phyloP scores from a whole-genome alignment of 2,888 invertebrate species.

The Napeogenes inachia region DNA sequence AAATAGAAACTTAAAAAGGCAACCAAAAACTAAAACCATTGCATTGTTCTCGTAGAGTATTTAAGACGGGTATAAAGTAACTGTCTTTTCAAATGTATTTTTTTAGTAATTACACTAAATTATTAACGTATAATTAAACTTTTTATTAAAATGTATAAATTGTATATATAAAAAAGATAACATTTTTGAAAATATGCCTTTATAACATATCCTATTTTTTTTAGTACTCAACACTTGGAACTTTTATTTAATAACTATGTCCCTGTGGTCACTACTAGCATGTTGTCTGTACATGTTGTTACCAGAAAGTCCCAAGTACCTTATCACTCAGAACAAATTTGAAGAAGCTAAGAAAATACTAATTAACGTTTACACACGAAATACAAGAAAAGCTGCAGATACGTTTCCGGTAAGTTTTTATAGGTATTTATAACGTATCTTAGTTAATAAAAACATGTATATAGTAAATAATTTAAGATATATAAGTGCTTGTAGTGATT shows the following conservation, averaged over 20 bases:
- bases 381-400: slow-evolving; percentile 51
- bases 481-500: background rate
- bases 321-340: slow-evolving; percentile 53
- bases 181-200: too few species aligned
- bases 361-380: slow-evolving; percentile 52
- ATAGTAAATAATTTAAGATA: background rate
- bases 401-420: slow-evolving; percentile 48
- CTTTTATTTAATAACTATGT: slow-evolving; percentile 52
- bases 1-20: slow-evolving; percentile 2
- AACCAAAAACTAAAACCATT: background rate
- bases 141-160: background rate
- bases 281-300: slow-evolving; percentile 45
- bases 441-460: background rate
- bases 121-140: background rate
- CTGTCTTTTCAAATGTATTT: background rate
- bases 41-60: slow-evolving; percentile 2
- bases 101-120: background rate
- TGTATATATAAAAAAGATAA: background rate
- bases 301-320: slow-evolving; percentile 64
- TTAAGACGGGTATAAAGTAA: background rate
- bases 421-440: too few species aligned
- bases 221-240: slow-evolving; percentile 64
- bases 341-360: slow-evolving; percentile 54
- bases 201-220: slow-evolving; percentile 21
- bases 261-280: slow-evolving; percentile 50